These are phyloP conservation scores for Diplodus sargus DNA, from an alignment of 2,797 vertebrate genomes.

Conservation along the genomic window DNA sequence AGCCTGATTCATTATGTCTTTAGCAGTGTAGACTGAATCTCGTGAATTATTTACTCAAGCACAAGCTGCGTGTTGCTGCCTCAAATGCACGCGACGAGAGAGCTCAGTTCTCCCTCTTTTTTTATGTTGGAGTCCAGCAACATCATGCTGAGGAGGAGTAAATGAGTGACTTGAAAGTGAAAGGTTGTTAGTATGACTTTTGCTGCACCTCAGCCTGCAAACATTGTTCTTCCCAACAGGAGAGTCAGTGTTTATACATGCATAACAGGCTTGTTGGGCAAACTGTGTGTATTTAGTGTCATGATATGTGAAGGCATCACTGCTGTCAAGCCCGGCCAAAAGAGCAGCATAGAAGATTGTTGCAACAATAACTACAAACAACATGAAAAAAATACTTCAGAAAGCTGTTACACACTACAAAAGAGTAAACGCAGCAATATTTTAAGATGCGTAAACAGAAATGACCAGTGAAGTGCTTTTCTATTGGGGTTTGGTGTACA, in stretches of 20 bases:
- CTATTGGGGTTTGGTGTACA: not conserved
- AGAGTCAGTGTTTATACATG: slow-evolving; percentile 1
- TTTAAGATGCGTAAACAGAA: not conserved
- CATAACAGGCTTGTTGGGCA: slow-evolving; percentile 15
- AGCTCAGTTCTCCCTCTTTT: not conserved
- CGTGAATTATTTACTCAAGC: slow-evolving; percentile 61
- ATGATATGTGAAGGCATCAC: not conserved
- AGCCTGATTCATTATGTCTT: slow-evolving; percentile 14
- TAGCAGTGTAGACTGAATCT: slow-evolving; percentile 26
- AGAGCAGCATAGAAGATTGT: not conserved
- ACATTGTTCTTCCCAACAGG: not conserved
- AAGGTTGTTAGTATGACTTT: no score
- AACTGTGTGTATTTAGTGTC: slow-evolving; percentile 5
- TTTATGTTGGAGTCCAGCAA: slow-evolving; percentile 1
- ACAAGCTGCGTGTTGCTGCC: slow-evolving; percentile 15
- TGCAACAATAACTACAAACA: not conserved
- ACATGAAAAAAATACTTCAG: not conserved
- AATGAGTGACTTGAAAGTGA: not conserved
- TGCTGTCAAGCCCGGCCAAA: not conserved
- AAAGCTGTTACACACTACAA: not conserved
- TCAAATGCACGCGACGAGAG: not conserved
- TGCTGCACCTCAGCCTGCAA: not conserved
- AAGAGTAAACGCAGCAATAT: not conserved
- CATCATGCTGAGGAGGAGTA: not conserved
- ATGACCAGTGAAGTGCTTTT: not conserved